Percentiles rank a stretch among this genome's conserved stretches.
phyloP scores from a whole-genome alignment of 2,888 invertebrate species.

The Gandaritis pyraliata region DNA sequence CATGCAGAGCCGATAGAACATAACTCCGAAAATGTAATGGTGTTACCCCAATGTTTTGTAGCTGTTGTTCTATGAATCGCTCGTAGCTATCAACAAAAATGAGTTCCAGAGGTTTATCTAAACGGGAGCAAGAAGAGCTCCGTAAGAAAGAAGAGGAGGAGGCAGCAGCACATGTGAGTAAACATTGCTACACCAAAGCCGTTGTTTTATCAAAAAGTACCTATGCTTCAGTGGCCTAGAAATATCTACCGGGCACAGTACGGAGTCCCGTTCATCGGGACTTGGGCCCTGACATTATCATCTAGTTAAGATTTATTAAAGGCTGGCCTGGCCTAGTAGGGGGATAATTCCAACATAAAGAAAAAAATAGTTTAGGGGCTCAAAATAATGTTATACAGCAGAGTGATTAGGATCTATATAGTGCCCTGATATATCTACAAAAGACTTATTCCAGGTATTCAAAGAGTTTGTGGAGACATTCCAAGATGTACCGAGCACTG shows the following conservation, averaged over 20 bases:
- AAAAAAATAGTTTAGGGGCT: too few species aligned
- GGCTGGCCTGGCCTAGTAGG: too few species aligned
- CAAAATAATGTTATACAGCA: too few species aligned
- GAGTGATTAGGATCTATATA: too few species aligned
- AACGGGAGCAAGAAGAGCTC: constrained; percentile 93
- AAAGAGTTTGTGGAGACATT: constrained; percentile 99
- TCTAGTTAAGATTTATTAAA: too few species aligned
- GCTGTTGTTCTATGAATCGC: neutral
- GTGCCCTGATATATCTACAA: too few species aligned
- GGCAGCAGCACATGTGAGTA: constrained; percentile 93
- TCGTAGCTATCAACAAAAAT: constrained; percentile 69
- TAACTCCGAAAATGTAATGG: neutral
- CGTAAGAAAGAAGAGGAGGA: constrained; percentile 95
- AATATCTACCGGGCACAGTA: too few species aligned
- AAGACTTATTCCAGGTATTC: constrained; percentile 87
- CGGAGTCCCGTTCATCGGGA: too few species aligned
- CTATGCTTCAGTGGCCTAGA: too few species aligned
- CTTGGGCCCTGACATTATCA: too few species aligned
- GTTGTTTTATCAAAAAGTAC: too few species aligned
- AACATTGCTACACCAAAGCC: neutral
- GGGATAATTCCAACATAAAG: too few species aligned
- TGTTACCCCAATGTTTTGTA: neutral
- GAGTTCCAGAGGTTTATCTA: constrained; percentile 88
- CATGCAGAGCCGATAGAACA: neutral
- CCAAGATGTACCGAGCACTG: constrained; percentile 92